Evolutionary conservation across 2,888 invertebrate species (phyloP), one percentile per base, ranked within the genome.

Genomic region (Dasysyrphus albostriatus): DNA sequence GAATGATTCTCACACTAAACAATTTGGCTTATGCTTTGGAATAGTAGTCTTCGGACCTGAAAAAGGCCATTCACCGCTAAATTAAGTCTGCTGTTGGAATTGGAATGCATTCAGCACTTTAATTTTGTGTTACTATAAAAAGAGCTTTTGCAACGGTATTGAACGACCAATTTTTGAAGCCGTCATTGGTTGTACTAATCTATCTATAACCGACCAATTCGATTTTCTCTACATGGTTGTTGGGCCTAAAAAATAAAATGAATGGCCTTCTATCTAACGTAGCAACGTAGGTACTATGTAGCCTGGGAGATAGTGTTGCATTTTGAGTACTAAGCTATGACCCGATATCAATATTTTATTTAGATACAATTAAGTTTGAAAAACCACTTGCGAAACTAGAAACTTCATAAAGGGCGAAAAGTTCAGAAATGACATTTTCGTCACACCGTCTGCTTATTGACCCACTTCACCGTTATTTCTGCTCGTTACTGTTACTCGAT

Each of bases 91-190:
- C 24, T 32, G 34, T 51, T 39, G 10, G 59, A 37, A 83, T 80
- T 69, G 81, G 42, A 61, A 81, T 81, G 74, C 63, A 47, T 77
- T 63, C n/a, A n/a, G 37, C 49, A 61, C 42, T 54, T 29, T 37
- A 16, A 54, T 44, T 59, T 59, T 34, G 54, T 24, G 34, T 44
- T 49, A n/a, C 34, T 34, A 19, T 69, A 70, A 47, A 65, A 16
- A 51, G 12, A 44, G 74, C 58, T 34, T 37, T 32, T 24, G 49
- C 49, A 81, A 82, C 77, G 69, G 85, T 85, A 85, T 69, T 77
- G 49, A 85, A 49, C 67, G 67, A 51, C 77, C 77, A 82, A 85
- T 81, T 69, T 69, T 56, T 67, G 42, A 42, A 29, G 59, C 6
- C 12, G 49, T 12, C 5, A 14, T 16, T 16, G 10, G 32, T 63